Percentiles rank a stretch among this genome's conserved stretches.
phyloP scores from a whole-genome alignment of 53 echinoderm and acorn worm species.

The Patiria pectinifera region DNA sequence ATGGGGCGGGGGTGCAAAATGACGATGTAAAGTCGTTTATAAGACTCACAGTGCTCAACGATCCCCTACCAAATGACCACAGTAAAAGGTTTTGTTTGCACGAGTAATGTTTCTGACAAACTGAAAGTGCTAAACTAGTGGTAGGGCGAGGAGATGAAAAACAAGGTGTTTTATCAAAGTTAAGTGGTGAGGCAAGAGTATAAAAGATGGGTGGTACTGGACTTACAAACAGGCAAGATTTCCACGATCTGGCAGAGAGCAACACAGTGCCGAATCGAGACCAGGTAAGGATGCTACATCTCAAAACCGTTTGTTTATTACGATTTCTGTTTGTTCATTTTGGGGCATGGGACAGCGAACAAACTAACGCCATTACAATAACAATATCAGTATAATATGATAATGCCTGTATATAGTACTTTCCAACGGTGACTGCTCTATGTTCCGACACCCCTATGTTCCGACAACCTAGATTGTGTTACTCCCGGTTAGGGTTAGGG shows the following conservation, averaged over 20 bases:
- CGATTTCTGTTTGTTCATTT: no score
- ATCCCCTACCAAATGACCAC: background rate
- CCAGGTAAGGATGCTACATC: background rate
- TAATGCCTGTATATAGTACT: no score
- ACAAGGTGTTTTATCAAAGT: constrained; percentile 51
- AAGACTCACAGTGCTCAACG: background rate
- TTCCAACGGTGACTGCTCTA: no score
- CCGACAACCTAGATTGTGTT: no score
- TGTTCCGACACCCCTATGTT: no score
- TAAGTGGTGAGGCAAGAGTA: background rate
- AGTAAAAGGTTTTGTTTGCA: constrained; percentile 15
- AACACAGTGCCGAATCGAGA: background rate
- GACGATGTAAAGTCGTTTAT: background rate
- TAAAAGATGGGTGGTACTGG: constrained; percentile 1
- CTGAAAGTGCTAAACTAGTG: constrained; percentile 16
- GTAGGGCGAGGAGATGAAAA: background rate
- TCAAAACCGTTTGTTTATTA: no score
- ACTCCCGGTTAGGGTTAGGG: no score
- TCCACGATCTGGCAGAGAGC: background rate
- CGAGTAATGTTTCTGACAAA: constrained; percentile 10
- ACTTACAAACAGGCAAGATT: background rate
- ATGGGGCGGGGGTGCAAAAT: constrained; percentile 8
- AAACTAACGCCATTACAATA: no score
- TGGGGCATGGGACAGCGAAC: no score
- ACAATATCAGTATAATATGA: no score